Evolutionary conservation across 2,888 invertebrate species (phyloP), one percentile per base, ranked within the genome.

Genomic region (Pyrocoelia pectoralis): DNA sequence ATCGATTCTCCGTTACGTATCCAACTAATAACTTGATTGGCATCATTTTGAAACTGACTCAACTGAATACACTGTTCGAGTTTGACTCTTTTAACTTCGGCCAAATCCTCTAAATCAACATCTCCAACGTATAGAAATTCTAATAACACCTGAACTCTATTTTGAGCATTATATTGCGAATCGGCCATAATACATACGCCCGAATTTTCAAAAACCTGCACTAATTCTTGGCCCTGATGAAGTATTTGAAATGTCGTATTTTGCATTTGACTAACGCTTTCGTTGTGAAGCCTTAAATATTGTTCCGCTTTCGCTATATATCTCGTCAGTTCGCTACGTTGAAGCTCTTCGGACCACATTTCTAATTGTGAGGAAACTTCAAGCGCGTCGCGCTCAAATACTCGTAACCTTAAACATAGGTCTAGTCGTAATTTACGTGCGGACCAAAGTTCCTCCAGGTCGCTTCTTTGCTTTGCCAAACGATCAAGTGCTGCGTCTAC

Each of bases 1-100:
- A 98, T 97, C 2, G 96, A 94, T 78, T 98, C 97, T 1, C 97
- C 97, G 82, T 97, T 97, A 17, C 96, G 88, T 70, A 98, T 97
- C 97, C 98, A 98, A 72, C 93, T 94, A 48, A 97, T 92, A 3
- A 98, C 97, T 84, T 98, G 97, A 74, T 94, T 92, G 18, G 97
- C 97, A 80, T 98, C 97, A 71, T 92, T 93, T 82, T 97, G 95
- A 78, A 97, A 93, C 82, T 97, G 97, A 13, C 94, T 91, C 49
- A 98, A 83, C 79, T 97, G 97, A 28, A 97, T 92, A 73, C 95
- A 94, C 82, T 98, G 97, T 76, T 98, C 97, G 67, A 98, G 85
- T 68, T 95, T 91, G 6, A 93, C 89, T 5, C 97, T 86, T 74
- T 95, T 91, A 77, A 95, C 89, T 78, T 97, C 97, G 0, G 97